phyloP scores from a whole-genome alignment of 1,140 invertebrate species.

The Drosophila truncata region DNA sequence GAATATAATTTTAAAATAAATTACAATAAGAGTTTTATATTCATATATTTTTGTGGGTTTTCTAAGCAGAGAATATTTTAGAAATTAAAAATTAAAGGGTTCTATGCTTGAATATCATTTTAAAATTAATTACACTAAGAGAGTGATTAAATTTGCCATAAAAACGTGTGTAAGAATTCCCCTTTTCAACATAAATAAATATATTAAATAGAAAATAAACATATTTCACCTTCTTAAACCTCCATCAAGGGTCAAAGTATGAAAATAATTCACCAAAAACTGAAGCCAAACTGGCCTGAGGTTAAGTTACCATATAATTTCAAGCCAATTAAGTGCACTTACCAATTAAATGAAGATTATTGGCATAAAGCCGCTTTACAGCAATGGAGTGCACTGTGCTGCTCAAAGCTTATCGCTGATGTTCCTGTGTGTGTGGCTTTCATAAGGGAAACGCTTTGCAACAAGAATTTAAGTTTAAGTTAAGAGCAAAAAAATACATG shows the following conservation, averaged over 20 bases:
- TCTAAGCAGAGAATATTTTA: neutral
- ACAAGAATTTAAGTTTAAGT: constrained; percentile 44
- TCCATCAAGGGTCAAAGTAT: neutral
- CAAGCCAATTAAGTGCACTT: constrained; percentile 21
- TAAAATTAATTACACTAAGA: neutral
- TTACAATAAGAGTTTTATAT: neutral
- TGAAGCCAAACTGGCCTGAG: neutral
- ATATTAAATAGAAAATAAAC: neutral
- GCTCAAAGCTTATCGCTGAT: neutral
- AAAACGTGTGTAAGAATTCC: no score
- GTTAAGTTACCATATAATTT: constrained; percentile 8
- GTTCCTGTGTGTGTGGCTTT: constrained; percentile 7
- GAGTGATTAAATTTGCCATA: no score
- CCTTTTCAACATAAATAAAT: neutral
- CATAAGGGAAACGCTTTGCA: constrained; percentile 37
- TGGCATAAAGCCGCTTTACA: constrained; percentile 17
- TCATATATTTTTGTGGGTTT: neutral
- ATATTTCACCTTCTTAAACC: neutral
- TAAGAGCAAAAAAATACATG: constrained; percentile 58
- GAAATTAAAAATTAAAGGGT: neutral
- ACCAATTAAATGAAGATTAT: constrained; percentile 27
- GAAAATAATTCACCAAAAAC: neutral
- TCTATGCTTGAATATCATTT: neutral
- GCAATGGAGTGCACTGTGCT: constrained; percentile 15
- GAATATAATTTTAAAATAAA: neutral